A percentile compares a stretch with the other conserved stretches of the same genome.
Evolutionary conservation across 2,113 vertebrate species (phyloP).

Genomic region (Notarius lentiginosus): DNA sequence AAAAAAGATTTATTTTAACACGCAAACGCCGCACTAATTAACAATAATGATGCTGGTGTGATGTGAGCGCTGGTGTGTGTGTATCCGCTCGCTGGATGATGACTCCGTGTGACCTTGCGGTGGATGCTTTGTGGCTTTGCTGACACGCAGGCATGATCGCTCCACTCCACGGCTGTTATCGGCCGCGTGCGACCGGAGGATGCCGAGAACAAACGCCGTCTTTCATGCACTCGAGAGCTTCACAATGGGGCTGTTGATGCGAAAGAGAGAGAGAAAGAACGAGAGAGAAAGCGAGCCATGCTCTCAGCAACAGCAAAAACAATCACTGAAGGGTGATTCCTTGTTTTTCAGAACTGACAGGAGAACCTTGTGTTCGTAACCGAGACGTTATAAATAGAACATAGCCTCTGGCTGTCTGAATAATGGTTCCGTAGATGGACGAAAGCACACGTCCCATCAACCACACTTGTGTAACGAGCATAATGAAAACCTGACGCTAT

Average conservation of each 20-base stretch:
- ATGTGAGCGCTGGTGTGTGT: background rate
- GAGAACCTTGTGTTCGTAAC: background rate
- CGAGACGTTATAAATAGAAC: background rate
- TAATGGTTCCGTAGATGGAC: background rate
- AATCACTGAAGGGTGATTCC: background rate
- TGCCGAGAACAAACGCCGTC: slow-evolving; percentile 31
- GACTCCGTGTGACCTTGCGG: slow-evolving; percentile 6
- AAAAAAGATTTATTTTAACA: background rate
- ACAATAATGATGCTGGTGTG: background rate
- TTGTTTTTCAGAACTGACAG: background rate
- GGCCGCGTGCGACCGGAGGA: slow-evolving; percentile 35
- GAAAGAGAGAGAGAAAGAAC: slow-evolving; percentile 22
- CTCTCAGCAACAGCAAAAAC: background rate
- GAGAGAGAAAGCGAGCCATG: slow-evolving; percentile 23
- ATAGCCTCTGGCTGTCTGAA: background rate
- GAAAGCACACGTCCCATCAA: background rate
- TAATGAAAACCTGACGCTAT: background rate
- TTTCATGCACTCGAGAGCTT: slow-evolving; percentile 24
- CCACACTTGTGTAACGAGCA: background rate
- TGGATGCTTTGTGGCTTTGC: slow-evolving; percentile 23
- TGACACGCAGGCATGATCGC: slow-evolving; percentile 23
- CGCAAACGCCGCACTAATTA: background rate
- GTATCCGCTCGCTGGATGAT: background rate
- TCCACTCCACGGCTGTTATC: slow-evolving; percentile 29
- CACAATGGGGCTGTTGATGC: slow-evolving; percentile 51